Percentiles rank a stretch among this genome's conserved stretches.
phyloP scores from a whole-genome alignment of 2,888 invertebrate genomes.

The Leucoma salicis region DNA sequence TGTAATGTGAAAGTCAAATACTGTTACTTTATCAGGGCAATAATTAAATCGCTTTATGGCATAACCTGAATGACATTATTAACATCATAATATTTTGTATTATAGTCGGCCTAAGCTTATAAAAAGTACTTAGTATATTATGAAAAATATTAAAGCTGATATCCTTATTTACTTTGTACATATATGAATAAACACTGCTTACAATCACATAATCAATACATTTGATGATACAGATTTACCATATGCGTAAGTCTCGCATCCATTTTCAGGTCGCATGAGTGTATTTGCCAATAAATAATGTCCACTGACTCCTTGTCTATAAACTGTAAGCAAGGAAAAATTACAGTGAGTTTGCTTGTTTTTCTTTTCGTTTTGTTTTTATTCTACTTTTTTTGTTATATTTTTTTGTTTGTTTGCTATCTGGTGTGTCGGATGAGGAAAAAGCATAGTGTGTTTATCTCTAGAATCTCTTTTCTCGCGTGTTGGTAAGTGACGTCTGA shows the following conservation, averaged over 20 bases:
- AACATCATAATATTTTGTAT: too few relatives aligned
- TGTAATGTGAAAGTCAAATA: too few relatives aligned
- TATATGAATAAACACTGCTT: too few relatives aligned
- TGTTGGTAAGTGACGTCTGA: constrained; percentile 64
- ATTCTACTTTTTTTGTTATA: constrained; percentile 25
- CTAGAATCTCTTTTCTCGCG: constrained; percentile 47
- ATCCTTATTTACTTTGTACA: too few relatives aligned
- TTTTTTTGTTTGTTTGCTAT: constrained; percentile 68
- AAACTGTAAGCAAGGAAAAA: constrained; percentile 48
- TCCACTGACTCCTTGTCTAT: constrained; percentile 25
- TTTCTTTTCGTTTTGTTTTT: constrained; percentile 44
- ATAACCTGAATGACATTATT: too few relatives aligned
- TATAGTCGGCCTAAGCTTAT: too few relatives aligned
- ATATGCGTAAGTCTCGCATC: constrained; percentile 6
- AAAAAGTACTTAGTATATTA: too few relatives aligned
- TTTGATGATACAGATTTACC: constrained; percentile 8
- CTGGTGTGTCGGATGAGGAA: constrained; percentile 51
- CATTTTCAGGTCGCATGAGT: constrained; percentile 62
- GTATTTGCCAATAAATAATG: constrained; percentile 80
- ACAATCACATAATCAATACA: too few relatives aligned
- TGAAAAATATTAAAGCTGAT: too few relatives aligned
- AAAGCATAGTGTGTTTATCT: constrained; percentile 49
- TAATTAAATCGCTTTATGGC: too few relatives aligned
- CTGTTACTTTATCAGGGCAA: too few relatives aligned
- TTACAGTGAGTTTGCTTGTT: constrained; percentile 51